Base-by-base conservation (phyloP, 2,113 vertebrate genomes). In the Cranoglanis bouderius region DNA sequence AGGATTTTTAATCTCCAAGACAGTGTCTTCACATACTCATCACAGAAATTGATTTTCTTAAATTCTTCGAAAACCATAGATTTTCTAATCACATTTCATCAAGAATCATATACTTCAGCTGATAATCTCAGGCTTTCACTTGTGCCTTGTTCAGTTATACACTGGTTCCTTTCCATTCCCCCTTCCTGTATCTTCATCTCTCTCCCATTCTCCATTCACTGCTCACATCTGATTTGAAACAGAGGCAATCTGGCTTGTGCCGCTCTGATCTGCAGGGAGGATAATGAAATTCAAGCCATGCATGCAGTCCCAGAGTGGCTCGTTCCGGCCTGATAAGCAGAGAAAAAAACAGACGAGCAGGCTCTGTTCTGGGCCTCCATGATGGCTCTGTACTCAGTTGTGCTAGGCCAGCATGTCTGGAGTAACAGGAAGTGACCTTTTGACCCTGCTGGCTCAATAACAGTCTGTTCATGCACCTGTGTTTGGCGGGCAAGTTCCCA, bases 271-370 rank as follows among this genome's bases (percentile, higher is more conserved):
- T 91, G 93, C 90, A 91, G 88, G 92, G 90, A 92, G 81, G 81
- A 92, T 94, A 94, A 95, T 96, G 93, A 94, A 93, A 96, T 94
- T 95, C 91, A 93, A 94, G 91, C 92, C 92, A 89, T 89, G 89
- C 92, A 89, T 89, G 85, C 90, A 67, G 88, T 85, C 91, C 89
- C 92, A 92, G 91, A 93, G 93, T 92, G 91, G 87, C 90, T 94
- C 67, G 89, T 95, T 93, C 93, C 92, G 92, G 92, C 90, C 94
- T 91, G 92, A 93, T 94, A 92, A 93, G 92, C 92, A 82, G 55
- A n/a, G 90, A 85, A 72, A 91, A 87, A 90, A 87, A 61, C 32
- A 85, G 83, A 89, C 26, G 46, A 55, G 38, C 89, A 91, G 91
- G 89, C 32, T 91, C 81, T 77, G 55, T 88, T 89, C 82, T 70